Conservation (phyloP, 1,140 invertebrate genomes). For the Drosophila bifasciata region DNA sequence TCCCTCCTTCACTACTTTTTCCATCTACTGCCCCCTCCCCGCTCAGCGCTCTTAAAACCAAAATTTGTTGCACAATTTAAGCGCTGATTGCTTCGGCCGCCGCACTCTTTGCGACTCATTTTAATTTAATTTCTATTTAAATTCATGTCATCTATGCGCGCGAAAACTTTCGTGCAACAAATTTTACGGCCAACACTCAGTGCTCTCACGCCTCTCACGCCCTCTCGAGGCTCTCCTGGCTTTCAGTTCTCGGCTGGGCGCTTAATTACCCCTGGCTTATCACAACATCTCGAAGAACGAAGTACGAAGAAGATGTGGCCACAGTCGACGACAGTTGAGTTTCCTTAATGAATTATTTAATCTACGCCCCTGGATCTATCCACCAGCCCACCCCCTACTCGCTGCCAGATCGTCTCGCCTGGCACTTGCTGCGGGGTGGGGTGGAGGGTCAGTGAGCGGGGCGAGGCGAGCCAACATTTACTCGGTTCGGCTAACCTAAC, state of each 20-base stretch:
- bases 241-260: conserved; percentile 39
- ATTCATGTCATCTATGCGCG: conserved; percentile 74
- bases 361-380: conserved; percentile 62
- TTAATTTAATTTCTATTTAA: conserved; percentile 82
- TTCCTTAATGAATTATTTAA: conserved; percentile 81
- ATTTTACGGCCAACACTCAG: conserved; percentile 63
- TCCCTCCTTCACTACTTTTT: neutral
- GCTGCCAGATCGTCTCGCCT: conserved; percentile 17
- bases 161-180: conserved; percentile 63
- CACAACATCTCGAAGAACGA: conserved; percentile 68
- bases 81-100: conserved; percentile 43
- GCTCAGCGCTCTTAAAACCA: conserved; percentile 3
- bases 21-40: neutral
- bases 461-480: conserved; percentile 37
- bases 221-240: too few relatives aligned
- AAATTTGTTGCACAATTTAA: conserved; percentile 76
- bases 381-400: neutral
- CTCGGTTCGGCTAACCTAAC: conserved; percentile 61
- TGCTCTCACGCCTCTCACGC: too few relatives aligned
- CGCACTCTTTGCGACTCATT: conserved; percentile 54
- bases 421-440: conserved; percentile 15
- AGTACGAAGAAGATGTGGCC: neutral
- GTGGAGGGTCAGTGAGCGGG: neutral
- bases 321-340: conserved; percentile 47
- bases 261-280: conserved; percentile 79